Percentiles rank a stretch among this genome's conserved stretches.
phyloP scores from a whole-genome alignment of 2,113 vertebrate species.

The Connochaetes taurinus region DNA sequence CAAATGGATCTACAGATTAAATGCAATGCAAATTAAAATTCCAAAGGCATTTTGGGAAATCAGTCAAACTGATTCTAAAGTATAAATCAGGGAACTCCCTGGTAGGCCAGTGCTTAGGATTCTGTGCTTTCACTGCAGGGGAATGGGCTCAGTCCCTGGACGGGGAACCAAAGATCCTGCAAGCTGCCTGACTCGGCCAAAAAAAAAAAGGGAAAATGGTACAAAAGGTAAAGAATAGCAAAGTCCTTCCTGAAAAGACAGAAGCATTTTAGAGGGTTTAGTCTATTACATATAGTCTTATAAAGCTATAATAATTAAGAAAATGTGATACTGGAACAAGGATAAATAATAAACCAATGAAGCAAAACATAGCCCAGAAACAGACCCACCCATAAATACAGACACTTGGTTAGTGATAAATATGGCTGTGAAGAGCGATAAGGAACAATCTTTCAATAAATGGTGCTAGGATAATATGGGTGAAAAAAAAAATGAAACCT shows the following conservation, averaged over 20 bases:
- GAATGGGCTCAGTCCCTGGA: background rate
- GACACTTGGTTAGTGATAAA: background rate
- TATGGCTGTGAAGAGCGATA: background rate
- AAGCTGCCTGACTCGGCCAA: background rate
- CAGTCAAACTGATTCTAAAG: background rate
- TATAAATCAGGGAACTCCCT: background rate
- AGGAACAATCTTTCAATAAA: background rate
- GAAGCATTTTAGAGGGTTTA: background rate
- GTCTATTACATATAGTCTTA: background rate
- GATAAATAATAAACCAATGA: background rate
- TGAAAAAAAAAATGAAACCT: background rate
- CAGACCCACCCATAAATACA: background rate
- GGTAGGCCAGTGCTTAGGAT: background rate
- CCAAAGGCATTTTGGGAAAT: background rate
- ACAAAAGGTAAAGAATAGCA: background rate
- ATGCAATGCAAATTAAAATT: background rate
- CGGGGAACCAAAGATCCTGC: background rate
- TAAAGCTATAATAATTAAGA: background rate
- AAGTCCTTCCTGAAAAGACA: background rate
- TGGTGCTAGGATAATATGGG: background rate
- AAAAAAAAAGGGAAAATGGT: background rate
- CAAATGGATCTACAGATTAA: background rate
- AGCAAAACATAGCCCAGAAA: background rate
- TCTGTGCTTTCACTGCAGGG: background rate
- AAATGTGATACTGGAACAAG: background rate